These are phyloP conservation scores for Lagodon rhomboides DNA, from an alignment of 2,797 vertebrate species.

Conservation along the genomic window DNA sequence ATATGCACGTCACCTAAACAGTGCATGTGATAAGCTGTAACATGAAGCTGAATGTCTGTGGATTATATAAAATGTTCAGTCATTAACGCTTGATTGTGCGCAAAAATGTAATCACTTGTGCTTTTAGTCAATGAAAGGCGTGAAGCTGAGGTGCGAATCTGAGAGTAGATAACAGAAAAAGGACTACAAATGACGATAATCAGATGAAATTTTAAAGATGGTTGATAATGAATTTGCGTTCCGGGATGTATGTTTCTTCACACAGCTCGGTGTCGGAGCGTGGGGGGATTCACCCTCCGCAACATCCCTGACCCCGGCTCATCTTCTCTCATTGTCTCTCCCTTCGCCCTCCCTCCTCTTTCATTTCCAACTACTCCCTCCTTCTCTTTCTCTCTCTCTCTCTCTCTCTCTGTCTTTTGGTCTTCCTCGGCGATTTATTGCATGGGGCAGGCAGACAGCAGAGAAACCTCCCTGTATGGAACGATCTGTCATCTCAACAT, in stretches of 20 bases:
- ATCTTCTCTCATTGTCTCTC: conserved; percentile 47
- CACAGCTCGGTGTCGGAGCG: neutral
- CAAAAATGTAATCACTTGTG: conserved; percentile 28
- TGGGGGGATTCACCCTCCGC: conserved; percentile 38
- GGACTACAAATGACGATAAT: neutral
- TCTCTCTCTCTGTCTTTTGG: conserved; percentile 56
- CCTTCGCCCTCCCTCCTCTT: conserved; percentile 54
- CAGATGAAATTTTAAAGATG: neutral
- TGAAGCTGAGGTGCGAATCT: conserved; percentile 5
- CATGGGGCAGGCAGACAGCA: conserved; percentile 88
- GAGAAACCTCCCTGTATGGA: conserved; percentile 92
- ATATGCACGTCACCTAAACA: conserved; percentile 72
- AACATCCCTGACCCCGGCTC: conserved; percentile 63
- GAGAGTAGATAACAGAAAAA: conserved; percentile 1
- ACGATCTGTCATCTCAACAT: conserved; percentile 97
- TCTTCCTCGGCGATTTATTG: conserved; percentile 92
- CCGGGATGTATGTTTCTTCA: conserved; percentile 12
- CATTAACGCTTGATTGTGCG: conserved; percentile 23
- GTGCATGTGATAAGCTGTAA: conserved; percentile 42
- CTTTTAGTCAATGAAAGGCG: conserved; percentile 21
- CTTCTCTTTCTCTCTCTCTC: conserved; percentile 20
- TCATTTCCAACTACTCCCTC: conserved; percentile 59
- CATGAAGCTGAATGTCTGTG: conserved; percentile 32
- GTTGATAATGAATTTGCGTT: neutral
- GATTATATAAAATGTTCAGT: neutral